Base-by-base conservation (phyloP, 2,888 invertebrate species). In the Apodemia duryi region DNA sequence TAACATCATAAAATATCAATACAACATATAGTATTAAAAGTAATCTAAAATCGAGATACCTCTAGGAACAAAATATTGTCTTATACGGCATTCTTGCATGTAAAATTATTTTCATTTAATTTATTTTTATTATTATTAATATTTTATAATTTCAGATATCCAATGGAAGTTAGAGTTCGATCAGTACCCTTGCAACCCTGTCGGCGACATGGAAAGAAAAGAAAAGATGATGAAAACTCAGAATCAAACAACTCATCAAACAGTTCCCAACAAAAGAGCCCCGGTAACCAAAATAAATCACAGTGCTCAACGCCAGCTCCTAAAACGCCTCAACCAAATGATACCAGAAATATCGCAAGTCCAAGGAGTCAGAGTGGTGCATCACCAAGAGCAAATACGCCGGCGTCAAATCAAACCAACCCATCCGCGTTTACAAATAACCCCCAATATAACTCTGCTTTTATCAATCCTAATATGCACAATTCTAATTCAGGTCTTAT, bases 131-230 rank as follows among this genome's bases (percentile, higher is more conserved):
- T n/a, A 46, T 21, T 21, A 21, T 21, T 21, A 21, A 0, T 21
- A 35, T 35, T n/a, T 51, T 51, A 51, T 13, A n/a, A 63, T 84
- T 91, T 63, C 79, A 97, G 97, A 85, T 98, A 95, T 83, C 95
- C 97, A 61, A 96, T 97, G 89, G 96, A 97, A 86, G 96, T 97
- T 32, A 94, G 97, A 72, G 95, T 97, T 35, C 93, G 98, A 65
- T 95, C 96, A 2, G 96, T 96, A 10, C 98, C 98, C 0, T 86
- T 97, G 10, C 95, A 96, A 74, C 96, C 97, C 0, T 97, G 97
- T 76, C 93, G 96, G 69, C 92, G 95, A 32, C 95, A 96, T 75
- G 95, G 95, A 0, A 96, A 96, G 76, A 96, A 96, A 77, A 93
- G 95, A 67, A 95, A 96, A 83, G 96, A 96, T 51, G 95, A 95